A percentile compares a stretch with the other conserved stretches of the same genome.
These are phyloP conservation scores for Eclectus roratus DNA, from an alignment of 2,113 vertebrate species.

Conservation along the genomic window DNA sequence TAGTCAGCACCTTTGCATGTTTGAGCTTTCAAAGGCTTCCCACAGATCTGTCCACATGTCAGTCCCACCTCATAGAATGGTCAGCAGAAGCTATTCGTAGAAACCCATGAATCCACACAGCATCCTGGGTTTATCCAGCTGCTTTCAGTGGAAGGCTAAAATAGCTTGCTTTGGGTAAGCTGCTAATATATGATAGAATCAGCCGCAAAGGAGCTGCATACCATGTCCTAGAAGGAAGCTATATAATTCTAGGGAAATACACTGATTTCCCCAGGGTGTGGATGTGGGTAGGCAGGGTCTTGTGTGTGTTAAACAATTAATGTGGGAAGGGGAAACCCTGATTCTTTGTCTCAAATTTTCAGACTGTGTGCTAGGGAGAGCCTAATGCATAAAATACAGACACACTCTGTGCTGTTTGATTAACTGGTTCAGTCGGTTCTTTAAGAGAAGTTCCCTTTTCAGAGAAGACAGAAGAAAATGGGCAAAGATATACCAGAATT, in stretches of 20 bases:
- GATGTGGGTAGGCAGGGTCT: not conserved
- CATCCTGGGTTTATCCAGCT: not conserved
- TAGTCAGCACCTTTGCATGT: not conserved
- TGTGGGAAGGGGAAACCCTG: not conserved
- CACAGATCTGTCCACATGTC: not conserved
- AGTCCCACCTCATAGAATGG: not conserved
- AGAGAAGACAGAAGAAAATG: not conserved
- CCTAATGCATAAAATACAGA: not conserved
- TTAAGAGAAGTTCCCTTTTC: not conserved
- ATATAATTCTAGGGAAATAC: not conserved
- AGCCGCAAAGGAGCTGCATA: not conserved
- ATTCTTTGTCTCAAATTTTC: not conserved
- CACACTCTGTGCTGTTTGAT: not conserved
- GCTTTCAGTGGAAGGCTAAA: not conserved
- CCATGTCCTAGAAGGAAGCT: not conserved
- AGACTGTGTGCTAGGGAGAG: not conserved
- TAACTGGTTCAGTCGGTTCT: not conserved
- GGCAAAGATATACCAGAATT: not conserved
- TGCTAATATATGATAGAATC: not conserved
- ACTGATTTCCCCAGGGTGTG: not conserved
- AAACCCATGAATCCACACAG: not conserved
- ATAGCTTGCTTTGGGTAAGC: not conserved
- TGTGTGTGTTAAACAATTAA: not conserved
- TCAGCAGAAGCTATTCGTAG: not conserved
- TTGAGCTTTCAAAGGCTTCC: not conserved